Evolutionary conservation across 2,888 invertebrate genomes (phyloP).

Genomic region (Hirudinaria manillensis): DNA sequence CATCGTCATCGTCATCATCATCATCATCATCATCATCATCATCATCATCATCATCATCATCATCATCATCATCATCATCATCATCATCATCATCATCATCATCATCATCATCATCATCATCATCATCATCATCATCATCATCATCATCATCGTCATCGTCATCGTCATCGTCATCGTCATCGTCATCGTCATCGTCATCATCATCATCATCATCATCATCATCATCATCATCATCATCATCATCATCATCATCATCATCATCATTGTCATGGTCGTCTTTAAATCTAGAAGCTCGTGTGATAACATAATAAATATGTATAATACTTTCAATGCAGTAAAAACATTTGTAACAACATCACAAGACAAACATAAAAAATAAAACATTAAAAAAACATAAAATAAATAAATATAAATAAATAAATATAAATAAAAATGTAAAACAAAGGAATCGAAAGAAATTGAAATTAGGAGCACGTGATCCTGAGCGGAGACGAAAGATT

Average conservation of each 20-base stretch:
- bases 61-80: slow-evolving; percentile 28
- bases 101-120: slow-evolving; percentile 32
- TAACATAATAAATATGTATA: no score
- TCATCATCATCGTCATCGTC: slow-evolving; percentile 32
- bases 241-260: not conserved
- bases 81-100: slow-evolving; percentile 27
- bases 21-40: not conserved
- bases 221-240: not conserved
- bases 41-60: slow-evolving; percentile 15
- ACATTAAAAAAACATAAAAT: no score
- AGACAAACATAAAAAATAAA: no score
- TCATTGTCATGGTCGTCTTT: not conserved
- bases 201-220: not conserved
- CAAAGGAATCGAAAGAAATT: no score
- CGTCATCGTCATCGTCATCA: not conserved
- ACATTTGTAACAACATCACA: no score
- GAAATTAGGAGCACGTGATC: no score
- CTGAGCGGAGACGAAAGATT: no score
- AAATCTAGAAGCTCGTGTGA: no score
- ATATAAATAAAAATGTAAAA: no score
- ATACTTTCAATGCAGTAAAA: no score
- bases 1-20: not conserved
- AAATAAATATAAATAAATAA: no score
- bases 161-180: slow-evolving; percentile 28
- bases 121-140: slow-evolving; percentile 32